These are phyloP conservation scores for Orthosia gracilis DNA, from an alignment of 2,888 invertebrate genomes.

Conservation along the genomic window DNA sequence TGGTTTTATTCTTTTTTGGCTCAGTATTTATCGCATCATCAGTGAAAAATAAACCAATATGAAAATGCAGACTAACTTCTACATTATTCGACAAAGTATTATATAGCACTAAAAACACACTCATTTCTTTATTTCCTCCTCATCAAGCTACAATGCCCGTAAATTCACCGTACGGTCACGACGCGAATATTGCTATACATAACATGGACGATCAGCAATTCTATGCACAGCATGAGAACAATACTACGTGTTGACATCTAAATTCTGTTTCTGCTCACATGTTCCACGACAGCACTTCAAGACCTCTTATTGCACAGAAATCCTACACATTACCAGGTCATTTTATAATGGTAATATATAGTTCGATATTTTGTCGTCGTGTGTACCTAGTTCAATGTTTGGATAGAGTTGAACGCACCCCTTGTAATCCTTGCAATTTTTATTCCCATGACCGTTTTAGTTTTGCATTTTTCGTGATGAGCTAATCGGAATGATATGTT, in stretches of 20 bases:
- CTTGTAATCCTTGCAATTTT: conserved; percentile 62
- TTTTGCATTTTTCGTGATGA: conserved; percentile 55
- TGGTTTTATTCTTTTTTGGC: neutral
- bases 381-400: conserved; percentile 58
- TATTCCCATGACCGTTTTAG: conserved; percentile 63
- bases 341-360: neutral
- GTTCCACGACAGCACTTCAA: neutral
- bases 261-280: conserved; percentile 72
- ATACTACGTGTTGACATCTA: conserved; percentile 71
- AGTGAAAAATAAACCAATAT: too few relatives aligned
- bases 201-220: conserved; percentile 74
- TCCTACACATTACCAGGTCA: neutral
- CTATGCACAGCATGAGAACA: conserved; percentile 79
- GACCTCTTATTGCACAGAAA: conserved; percentile 5
- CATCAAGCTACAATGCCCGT: conserved; percentile 37
- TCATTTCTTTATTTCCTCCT: conserved; percentile 36
- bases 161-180: conserved; percentile 42
- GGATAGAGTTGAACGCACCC: conserved; percentile 68
- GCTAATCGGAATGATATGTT: conserved; percentile 42
- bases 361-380: conserved; percentile 12
- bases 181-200: conserved; percentile 65
- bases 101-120: conserved; percentile 18
- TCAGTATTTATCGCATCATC: neutral
- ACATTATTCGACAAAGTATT: neutral
- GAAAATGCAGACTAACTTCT: neutral